These are phyloP conservation scores for Polypedilum pembai DNA, from an alignment of 1,140 invertebrate genomes.

Conservation along the genomic window DNA sequence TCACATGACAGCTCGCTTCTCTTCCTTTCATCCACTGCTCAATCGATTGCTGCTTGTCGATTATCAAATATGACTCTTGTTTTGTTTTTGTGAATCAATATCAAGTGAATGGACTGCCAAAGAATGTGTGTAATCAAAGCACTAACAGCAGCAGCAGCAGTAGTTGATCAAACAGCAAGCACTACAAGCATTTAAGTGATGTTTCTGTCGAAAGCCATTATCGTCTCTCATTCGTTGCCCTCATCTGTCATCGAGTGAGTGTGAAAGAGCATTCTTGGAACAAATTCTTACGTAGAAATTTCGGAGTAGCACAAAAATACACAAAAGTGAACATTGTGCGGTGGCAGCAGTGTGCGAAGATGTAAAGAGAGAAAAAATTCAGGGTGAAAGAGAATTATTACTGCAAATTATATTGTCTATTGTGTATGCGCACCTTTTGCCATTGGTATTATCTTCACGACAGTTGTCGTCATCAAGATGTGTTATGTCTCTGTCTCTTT, in stretches of 20 bases:
- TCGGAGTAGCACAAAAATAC: neutral
- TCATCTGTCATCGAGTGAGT: neutral
- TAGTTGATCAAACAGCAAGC: neutral
- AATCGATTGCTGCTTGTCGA: neutral
- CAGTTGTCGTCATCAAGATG: constrained; percentile 16
- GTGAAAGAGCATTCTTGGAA: neutral
- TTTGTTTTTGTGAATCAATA: constrained; percentile 1
- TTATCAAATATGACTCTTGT: constrained; percentile 5
- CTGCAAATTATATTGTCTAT: constrained; percentile 18
- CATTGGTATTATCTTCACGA: neutral
- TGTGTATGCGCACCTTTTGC: neutral
- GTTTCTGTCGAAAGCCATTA: constrained; percentile 11
- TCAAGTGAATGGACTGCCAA: neutral
- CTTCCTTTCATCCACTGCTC: neutral
- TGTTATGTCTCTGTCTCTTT: too few relatives aligned
- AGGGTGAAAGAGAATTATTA: neutral
- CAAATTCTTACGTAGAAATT: neutral
- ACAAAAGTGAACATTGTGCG: neutral
- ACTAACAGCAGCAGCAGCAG: neutral
- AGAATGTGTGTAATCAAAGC: neutral
- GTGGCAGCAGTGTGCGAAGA: neutral
- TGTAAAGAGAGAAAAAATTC: neutral
- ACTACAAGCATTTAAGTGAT: constrained; percentile 8
- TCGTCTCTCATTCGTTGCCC: neutral
- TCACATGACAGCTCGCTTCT: neutral